These are phyloP conservation scores for Antigone vipio DNA, from an alignment of 2,113 vertebrate genomes.

Conservation along the genomic window DNA sequence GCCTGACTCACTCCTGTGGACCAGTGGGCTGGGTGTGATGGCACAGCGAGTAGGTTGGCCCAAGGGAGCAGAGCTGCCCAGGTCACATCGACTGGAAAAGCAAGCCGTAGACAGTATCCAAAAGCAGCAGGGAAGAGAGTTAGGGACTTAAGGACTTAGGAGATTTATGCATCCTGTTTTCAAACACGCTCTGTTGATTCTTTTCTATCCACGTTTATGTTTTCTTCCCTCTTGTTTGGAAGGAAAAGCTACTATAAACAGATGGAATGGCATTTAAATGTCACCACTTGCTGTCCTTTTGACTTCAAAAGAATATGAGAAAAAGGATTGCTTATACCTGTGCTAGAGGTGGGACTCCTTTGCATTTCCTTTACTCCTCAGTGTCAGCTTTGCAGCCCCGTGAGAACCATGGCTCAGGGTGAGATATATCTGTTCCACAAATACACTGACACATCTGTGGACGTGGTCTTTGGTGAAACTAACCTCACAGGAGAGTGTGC, in stretches of 20 bases:
- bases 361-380: background rate
- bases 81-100: background rate
- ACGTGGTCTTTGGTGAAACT: accelerated
- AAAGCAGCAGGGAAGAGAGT: background rate
- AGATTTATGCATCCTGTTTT: background rate
- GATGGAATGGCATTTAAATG: background rate
- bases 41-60: background rate
- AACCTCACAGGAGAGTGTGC: background rate
- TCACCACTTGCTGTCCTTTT: background rate
- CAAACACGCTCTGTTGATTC: background rate
- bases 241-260: background rate
- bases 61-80: background rate
- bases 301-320: background rate
- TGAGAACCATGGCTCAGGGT: background rate
- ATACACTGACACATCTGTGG: too few relatives aligned
- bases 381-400: background rate
- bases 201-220: background rate
- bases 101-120: background rate
- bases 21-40: background rate
- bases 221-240: background rate
- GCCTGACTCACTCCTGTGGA: background rate
- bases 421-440: background rate
- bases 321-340: background rate
- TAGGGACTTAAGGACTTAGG: background rate
- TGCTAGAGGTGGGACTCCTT: background rate